Base-by-base conservation (phyloP, 30 jellyfish, hydroid and myxozoan genomes). In the Cassiopea xamachana region DNA sequence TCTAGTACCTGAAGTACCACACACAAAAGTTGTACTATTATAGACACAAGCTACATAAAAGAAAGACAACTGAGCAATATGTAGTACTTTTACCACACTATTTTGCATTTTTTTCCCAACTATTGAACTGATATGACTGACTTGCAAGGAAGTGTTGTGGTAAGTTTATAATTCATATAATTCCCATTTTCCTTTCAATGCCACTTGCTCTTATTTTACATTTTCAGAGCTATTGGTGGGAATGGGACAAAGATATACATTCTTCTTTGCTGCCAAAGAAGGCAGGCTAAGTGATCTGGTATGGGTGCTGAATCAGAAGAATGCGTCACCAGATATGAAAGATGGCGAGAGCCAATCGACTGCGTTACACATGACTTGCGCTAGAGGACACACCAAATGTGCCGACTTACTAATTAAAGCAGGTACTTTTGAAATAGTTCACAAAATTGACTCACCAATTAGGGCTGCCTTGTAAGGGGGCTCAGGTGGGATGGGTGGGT, bases 251-350 rank as follows among this genome's bases (percentile, higher is more conserved):
- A 79, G 73, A 48, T 81, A 88, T 84, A 88, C 95, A 18, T 73
- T 88, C 39, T 88, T 88, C 82, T 88, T 88, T 70, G 95, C 95
- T 71, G 95, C 95, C 73, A 88, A 88, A 81, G 95, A 88, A 48
- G 95, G 95, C 67, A 55, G 95, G 50, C 75, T 60, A 73, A 88
- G 91, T 60, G 95, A 88, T 60, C 75, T 88, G 80, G 68, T 70
- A 1, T 88, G 95, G 95, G 88, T 88, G 14, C 68, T 88, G 72
- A 79, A 70, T 73, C 90, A 88, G 73, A 88, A 88, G 87, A 58
- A 79, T 70, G 87, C 91, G 1, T 88, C 95, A 12, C 95, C 91
- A 1, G 79, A 88, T 73, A 60, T 88, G 7, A 50, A 87, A 69
- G 95, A 88, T 19, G 91, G 91, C 14, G 95, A 88, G 51, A 81